These are phyloP conservation scores for Caenorhabditis remanei DNA, from an alignment of 1,140 invertebrate genomes.

Conservation along the genomic window DNA sequence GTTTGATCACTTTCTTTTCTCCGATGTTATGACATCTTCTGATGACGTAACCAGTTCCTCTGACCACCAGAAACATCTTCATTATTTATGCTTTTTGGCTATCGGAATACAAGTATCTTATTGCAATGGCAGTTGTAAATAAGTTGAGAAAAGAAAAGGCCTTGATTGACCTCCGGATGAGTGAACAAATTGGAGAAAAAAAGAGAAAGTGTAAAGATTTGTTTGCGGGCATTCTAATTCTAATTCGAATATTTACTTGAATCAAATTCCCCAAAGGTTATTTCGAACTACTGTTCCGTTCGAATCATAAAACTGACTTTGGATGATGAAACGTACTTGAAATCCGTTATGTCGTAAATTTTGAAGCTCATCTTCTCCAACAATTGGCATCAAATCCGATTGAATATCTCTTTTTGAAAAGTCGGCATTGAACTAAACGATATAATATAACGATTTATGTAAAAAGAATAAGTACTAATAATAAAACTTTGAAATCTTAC, in stretches of 20 bases:
- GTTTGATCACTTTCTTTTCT: conserved; percentile 44
- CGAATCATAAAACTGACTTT: no score
- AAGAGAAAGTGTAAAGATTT: not conserved
- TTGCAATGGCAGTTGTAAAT: conserved; percentile 19
- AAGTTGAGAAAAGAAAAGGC: not conserved
- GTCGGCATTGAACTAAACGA: conserved; percentile 31
- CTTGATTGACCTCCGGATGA: conserved; percentile 44
- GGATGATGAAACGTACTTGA: not conserved
- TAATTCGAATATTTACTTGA: no score
- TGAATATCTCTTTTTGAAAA: conserved; percentile 15
- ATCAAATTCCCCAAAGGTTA: no score
- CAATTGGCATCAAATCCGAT: conserved; percentile 33
- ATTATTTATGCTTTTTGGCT: conserved; percentile 46
- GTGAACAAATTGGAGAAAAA: conserved; percentile 3
- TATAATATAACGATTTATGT: not conserved
- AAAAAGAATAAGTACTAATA: not conserved
- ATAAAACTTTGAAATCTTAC: not conserved
- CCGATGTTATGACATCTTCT: conserved; percentile 10
- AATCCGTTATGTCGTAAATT: conserved; percentile 44
- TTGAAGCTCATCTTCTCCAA: conserved; percentile 48
- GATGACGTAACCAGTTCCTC: conserved; percentile 37
- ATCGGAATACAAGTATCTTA: conserved; percentile 27
- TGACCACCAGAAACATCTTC: conserved; percentile 11
- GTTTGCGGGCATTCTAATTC: not conserved
- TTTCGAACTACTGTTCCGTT: no score